A percentile compares a stretch with the other conserved stretches of the same genome.
Evolutionary conservation across 2,113 vertebrate species (phyloP).

Genomic region (Marmota monax): DNA sequence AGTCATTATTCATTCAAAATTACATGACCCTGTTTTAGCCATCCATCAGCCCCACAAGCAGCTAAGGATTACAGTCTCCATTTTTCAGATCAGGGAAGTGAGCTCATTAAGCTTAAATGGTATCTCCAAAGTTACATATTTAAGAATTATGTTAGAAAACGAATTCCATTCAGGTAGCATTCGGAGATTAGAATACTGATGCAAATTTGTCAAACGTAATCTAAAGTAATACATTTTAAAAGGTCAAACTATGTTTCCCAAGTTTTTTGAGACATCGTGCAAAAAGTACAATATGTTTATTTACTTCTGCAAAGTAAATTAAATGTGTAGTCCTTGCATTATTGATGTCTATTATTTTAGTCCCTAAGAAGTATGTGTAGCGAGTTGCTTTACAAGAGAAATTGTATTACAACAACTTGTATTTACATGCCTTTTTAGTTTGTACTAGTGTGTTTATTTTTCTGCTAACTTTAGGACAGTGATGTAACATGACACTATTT

Average conservation of each 20-base stretch:
- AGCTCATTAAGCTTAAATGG: background rate
- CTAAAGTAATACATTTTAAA: slow-evolving; percentile 68
- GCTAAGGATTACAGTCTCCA: background rate
- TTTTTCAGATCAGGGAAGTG: slow-evolving; percentile 37
- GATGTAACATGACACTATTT: slow-evolving; percentile 71
- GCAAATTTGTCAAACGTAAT: slow-evolving; percentile 46
- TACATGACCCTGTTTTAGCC: background rate
- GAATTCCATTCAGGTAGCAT: background rate
- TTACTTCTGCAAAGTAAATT: slow-evolving; percentile 81
- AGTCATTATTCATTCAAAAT: slow-evolving; percentile 12
- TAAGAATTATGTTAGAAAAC: background rate
- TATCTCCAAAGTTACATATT: background rate
- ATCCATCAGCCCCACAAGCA: background rate
- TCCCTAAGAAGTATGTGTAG: slow-evolving; percentile 83
- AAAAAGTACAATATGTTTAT: slow-evolving; percentile 74
- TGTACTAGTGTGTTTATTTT: slow-evolving; percentile 82
- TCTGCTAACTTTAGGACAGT: slow-evolving; percentile 77
- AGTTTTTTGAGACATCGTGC: slow-evolving; percentile 73
- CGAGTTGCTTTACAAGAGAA: slow-evolving; percentile 85
- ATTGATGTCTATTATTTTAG: slow-evolving; percentile 86
- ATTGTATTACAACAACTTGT: slow-evolving; percentile 83
- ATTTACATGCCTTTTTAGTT: slow-evolving; percentile 85
- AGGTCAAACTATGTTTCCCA: slow-evolving; percentile 72
- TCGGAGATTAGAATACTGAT: background rate
- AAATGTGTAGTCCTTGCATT: slow-evolving; percentile 80